Base-by-base conservation (phyloP, 2,113 vertebrate genomes). In the Eclectus roratus region DNA sequence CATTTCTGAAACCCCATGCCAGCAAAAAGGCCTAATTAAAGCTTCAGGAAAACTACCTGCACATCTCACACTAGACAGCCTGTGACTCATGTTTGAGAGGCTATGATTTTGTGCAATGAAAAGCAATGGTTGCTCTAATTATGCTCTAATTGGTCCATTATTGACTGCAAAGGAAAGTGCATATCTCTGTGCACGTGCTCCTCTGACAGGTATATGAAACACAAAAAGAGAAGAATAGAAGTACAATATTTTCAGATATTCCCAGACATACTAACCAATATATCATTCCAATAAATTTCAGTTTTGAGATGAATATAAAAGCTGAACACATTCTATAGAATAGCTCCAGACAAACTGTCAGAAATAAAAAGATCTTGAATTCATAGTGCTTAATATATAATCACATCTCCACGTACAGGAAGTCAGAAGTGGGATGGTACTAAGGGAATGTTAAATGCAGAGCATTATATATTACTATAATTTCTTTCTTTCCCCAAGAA, bases 371-470 rank as follows among this genome's bases (percentile, higher is more conserved):
- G 65, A 33, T 64, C 81, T 49, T 21, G 58, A 79, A 85, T 71
- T 96, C 89, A 85, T 68, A 88, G 60, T 55, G 49, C 84, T 94
- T 86, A 76, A 83, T 80, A 74, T 90, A 60, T 74, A 77, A 72
- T 91, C 76, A 95, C 70, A 88, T 95, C 84, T 35, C 41, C 28
- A 61, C 71, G 84, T 31, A 39, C 50, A 63, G 86, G 4, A 89
- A 76, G 70, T 89, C 70, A 92, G 86, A 94, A 93, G n/a, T 95
- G 93, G 96, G 93, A 89, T 86, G 86, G 78, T 86, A 96, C 92
- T 94, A 94, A 95, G 61, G 83, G 96, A 96, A 96, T 96, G 90
- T 82, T 96, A 96, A 95, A 71, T 88, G 79, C 91, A 88, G 60
- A 64, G 17, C 89, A 69, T 93, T 82, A 49, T 61, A 44, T 88